Evolutionary conservation across 2,113 vertebrate genomes (phyloP), one percentile per base, ranked within the genome.

Genomic region (Mola mola): DNA sequence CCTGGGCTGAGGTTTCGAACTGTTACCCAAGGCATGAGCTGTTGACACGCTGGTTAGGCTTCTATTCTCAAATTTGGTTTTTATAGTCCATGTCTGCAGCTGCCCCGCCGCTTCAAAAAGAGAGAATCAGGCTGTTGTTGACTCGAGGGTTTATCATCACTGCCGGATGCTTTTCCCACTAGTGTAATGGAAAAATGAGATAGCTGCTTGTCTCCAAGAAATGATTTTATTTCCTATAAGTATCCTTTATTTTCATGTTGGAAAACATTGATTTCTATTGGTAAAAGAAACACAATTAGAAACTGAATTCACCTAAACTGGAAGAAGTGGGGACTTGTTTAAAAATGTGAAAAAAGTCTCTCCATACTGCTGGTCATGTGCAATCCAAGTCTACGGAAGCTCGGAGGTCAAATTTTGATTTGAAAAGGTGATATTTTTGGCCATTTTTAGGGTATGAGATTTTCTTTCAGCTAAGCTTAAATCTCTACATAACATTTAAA

Each of bases 1-100:
- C 61, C 64, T 68, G 58, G 64, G 60, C 65, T 29, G 73, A 73
- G 28, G 48, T 85, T 66, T 85, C 83, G 82, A 87, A 86, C 85
- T 85, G 79, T 85, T 88, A 65, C 75, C 66, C 79, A 57, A 69
- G 67, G 80, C 75, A 72, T 75, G 72, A 78, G 78, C 78, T 79
- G 78, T 78, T 76, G 85, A 87, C 83, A 85, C 50, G 71, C 69
- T 50, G 47, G 81, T 81, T 72, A 83, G 72, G 83, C 82, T 74
- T 78, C 69, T 83, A 81, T 86, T 84, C 80, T 90, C 83, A 78
- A 83, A 86, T 85, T 86, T 78, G 80, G 12, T 52, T 88, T 90
- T 90, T 90, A 86, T 87, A 78, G 87, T 85, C 83, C 82, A 82
- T 86, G 84, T 90, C 82, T 85, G 83, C 88, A 90, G 88, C 88